A percentile compares a stretch with the other conserved stretches of the same genome.
Conservation (phyloP, 2,888 invertebrate species). For the Ceriagrion tenellum region DNA sequence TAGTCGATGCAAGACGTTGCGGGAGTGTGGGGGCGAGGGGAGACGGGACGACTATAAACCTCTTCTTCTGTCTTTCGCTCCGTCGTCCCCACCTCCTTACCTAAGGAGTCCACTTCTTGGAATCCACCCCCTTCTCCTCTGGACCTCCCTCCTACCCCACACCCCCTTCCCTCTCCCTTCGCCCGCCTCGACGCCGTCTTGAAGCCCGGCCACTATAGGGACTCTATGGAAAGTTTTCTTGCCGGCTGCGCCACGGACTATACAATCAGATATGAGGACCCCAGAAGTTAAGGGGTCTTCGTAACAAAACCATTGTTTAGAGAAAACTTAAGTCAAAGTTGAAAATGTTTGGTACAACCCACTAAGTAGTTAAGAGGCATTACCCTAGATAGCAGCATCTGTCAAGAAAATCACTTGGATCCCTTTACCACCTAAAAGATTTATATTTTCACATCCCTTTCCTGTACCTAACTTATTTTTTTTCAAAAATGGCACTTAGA, state of each 20-base stretch:
- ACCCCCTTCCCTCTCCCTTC: not conserved
- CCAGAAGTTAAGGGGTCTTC: too few species aligned
- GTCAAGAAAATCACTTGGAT: too few species aligned
- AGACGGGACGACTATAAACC: not conserved
- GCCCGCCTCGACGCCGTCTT: not conserved
- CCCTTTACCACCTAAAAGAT: too few species aligned
- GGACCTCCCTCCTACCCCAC: not conserved
- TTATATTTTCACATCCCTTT: too few species aligned
- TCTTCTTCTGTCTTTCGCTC: conserved; percentile 8
- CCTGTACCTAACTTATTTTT: too few species aligned
- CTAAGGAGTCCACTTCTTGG: conserved; percentile 30
- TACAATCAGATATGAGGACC: too few species aligned
- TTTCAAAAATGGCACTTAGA: too few species aligned
- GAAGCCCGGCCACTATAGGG: not conserved
- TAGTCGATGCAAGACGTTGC: conserved; percentile 1
- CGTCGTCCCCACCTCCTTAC: not conserved
- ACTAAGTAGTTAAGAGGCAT: too few species aligned
- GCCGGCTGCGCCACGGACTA: not conserved
- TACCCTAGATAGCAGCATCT: too few species aligned
- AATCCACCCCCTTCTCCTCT: not conserved
- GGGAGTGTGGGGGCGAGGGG: not conserved
- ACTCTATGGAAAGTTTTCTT: not conserved
- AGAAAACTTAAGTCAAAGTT: too few species aligned
- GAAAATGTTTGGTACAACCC: too few species aligned
- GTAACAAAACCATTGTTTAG: too few species aligned